Base-by-base conservation (phyloP, 2,888 invertebrate genomes). In the Hydropsyche betteni region DNA sequence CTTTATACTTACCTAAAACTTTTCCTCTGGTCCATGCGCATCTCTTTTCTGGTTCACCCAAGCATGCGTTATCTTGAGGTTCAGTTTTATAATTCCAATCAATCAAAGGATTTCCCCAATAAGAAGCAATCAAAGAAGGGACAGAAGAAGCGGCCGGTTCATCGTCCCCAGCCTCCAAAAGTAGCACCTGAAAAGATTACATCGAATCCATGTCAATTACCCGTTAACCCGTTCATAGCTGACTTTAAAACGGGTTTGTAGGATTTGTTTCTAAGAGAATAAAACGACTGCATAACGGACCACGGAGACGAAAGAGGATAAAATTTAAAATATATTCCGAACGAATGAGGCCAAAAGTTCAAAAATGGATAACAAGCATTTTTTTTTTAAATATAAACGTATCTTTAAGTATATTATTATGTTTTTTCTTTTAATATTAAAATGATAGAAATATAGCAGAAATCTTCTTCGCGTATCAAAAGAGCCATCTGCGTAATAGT, bases 11-110 rank as follows among this genome's bases (percentile, higher is more conserved):
- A 87, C 88, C 96, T 0, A 96, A 86, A 83, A 91, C 91, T 82
- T 92, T 93, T 2, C 91, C 94, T 74, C 93, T 86, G 0, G 91
- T 90, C 93, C 93, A 93, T 14, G 84, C 85, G 81, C 92, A 92
- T 0, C 85, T 83, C 4, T 89, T 88, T 0, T 87, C 89, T 0
- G 85, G 85, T 5, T 85, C 84, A 1, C 87, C 86, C 5, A 89
- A 84, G 79, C 92, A 92, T 0, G 91, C 92, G 55, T 84, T 84
- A 52, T 85, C 84, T 82, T 93, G 92, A 5, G 90, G 90, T 80
- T 88, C 90, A 0, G 92, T 93, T 77, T 86, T 83, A 81, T 91
- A 92, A 78, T 88, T 86, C 92, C 92, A 93, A 82, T 93, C 92
- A 8, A 92, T 88, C 4, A 89, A 87, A 0, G 89, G 85, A 74